Evolutionary conservation across 2,113 vertebrate species (phyloP).

Genomic region (Archilochus colubris): DNA sequence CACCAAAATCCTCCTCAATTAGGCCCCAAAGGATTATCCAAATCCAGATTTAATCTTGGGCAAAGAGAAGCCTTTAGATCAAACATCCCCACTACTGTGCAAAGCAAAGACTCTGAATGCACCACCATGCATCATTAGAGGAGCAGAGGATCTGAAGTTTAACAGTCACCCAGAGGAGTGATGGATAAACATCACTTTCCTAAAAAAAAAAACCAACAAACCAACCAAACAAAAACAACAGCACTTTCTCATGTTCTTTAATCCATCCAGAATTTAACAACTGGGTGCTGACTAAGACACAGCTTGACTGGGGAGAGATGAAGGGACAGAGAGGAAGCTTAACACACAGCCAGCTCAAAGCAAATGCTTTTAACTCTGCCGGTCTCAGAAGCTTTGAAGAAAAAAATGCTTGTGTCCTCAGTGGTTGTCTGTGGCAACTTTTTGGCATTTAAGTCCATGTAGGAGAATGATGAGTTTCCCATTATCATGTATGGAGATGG

Average conservation of each 20-base stretch:
- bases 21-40: constrained; percentile 42
- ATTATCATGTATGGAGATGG: constrained; percentile 64
- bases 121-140: constrained; percentile 21
- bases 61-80: constrained; percentile 44
- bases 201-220: background rate
- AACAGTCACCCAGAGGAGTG: constrained; percentile 14
- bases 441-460: constrained; percentile 50
- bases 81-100: constrained; percentile 12
- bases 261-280: constrained; percentile 63
- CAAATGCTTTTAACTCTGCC: background rate
- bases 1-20: constrained; percentile 47
- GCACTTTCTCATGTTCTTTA: constrained; percentile 47
- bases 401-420: constrained; percentile 9
- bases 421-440: constrained; percentile 52
- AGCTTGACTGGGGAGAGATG: constrained; percentile 45
- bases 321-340: constrained; percentile 47
- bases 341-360: constrained; percentile 40
- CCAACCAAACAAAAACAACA: background rate
- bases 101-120: constrained; percentile 30
- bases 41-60: constrained; percentile 51
- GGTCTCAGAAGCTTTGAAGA: constrained; percentile 51
- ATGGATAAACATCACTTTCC: constrained; percentile 43
- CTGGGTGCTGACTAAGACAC: constrained; percentile 45
- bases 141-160: constrained; percentile 23
- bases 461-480: constrained; percentile 37